Evolutionary conservation across 2,888 invertebrate genomes (phyloP), one percentile per base, ranked within the genome.

Genomic region (Mesorhabditis spiculigera): DNA sequence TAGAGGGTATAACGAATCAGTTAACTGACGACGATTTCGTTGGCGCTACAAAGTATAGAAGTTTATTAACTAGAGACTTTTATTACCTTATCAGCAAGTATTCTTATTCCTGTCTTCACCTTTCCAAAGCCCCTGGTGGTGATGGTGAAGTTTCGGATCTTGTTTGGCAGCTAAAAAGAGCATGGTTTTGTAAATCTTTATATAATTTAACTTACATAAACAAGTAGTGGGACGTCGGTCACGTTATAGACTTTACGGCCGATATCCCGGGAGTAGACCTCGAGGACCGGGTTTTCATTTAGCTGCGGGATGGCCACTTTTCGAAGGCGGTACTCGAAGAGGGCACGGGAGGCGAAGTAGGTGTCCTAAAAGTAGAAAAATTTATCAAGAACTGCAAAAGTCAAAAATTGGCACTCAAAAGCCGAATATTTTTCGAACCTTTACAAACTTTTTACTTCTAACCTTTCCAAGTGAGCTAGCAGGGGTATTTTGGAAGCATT

Each of bases 1-100:
- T 2, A 84, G 81, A 44, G 84, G 82, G 63, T 77, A 80, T 66
- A 73, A 71, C 63, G 79, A 81, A 68, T 73, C 80, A 58, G 79
- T 77, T 0, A 77, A 72, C 1, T 76, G 65, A 0, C 74, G 73
- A 45, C 78, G 68, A 45, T 74, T 73, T 28, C 71, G 74, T 69
- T 76, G 65, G 41, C 10, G 6, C 16, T 16, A 41, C 3, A 16
- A 28, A 13, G 10, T 43, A 63, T 16, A n/a, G n/a, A n/a, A n/a
- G n/a, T n/a, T n/a, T n/a, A n/a, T n/a, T n/a, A n/a, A n/a, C n/a
- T n/a, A n/a, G n/a, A 75, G 77, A 50, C 81, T 65, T 69, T 76
- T 76, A 75, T 50, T n/a, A 50, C 58, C 58, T n/a, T 50, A 13
- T 10, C 58, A 50, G 82, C 75, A 0, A 83, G 72, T 16, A 84